A percentile compares a stretch with the other conserved stretches of the same genome.
These are phyloP conservation scores for Gymnocephalus cernua DNA, from an alignment of 2,113 vertebrate species.

Conservation along the genomic window DNA sequence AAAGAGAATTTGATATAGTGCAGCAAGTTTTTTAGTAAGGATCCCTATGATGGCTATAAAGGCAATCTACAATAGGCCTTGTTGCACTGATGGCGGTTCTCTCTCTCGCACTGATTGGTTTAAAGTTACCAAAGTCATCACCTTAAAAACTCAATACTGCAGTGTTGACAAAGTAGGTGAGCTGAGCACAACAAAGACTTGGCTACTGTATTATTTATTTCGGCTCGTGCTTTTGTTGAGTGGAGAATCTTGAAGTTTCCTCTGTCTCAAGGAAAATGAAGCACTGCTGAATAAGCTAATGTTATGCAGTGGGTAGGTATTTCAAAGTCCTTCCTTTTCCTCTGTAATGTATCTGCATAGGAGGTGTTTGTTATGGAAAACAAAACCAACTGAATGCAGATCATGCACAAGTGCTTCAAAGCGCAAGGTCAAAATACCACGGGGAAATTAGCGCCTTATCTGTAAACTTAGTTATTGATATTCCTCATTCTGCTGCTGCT, in stretches of 20 bases:
- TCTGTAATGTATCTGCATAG: constrained; percentile 76
- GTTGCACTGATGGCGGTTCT: constrained; percentile 45
- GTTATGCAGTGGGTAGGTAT: constrained; percentile 72
- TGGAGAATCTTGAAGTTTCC: constrained; percentile 73
- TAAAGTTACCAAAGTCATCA: constrained; percentile 81
- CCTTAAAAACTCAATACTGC: constrained; percentile 76
- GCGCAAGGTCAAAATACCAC: constrained; percentile 79
- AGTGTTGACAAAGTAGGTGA: constrained; percentile 80
- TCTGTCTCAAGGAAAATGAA: constrained; percentile 75
- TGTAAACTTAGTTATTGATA: constrained; percentile 74
- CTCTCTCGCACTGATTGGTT: constrained; percentile 59
- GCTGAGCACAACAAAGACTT: constrained; percentile 76
- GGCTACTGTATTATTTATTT: constrained; percentile 82
- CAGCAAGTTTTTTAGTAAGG: constrained; percentile 35
- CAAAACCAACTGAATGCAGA: constrained; percentile 76
- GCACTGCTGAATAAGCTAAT: constrained; percentile 83
- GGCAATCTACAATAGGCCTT: constrained; percentile 50
- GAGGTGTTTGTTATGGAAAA: constrained; percentile 80
- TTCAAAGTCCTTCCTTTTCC: constrained; percentile 78
- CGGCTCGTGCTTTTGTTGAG: constrained; percentile 77
- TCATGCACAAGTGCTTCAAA: constrained; percentile 72
- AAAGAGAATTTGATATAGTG: constrained; percentile 52
- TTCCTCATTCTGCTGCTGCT: constrained; percentile 59
- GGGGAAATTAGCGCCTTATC: constrained; percentile 73
- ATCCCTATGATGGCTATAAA: constrained; percentile 49